phyloP scores from a whole-genome alignment of 2,797 vertebrate species.

The Erpetoichthys calabaricus region DNA sequence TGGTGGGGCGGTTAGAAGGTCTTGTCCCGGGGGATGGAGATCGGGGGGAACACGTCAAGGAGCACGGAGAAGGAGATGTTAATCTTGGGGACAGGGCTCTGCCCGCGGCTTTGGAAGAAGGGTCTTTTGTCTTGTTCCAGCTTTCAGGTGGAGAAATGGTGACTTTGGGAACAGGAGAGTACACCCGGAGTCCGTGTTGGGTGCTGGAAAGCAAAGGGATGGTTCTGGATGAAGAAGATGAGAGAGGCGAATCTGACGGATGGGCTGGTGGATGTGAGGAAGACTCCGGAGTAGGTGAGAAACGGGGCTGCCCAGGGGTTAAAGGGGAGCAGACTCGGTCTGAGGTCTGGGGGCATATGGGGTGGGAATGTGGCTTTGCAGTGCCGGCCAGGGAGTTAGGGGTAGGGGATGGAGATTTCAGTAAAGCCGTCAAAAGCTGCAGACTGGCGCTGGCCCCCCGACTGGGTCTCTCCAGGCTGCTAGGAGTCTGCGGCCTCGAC shows the following conservation, averaged over 20 bases:
- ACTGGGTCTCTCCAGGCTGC: conserved; percentile 18
- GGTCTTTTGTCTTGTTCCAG: background rate
- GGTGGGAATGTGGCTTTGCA: conserved; percentile 4
- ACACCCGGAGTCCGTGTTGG: conserved; percentile 12
- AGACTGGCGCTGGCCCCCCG: conserved; percentile 10
- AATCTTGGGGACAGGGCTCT: conserved; percentile 23
- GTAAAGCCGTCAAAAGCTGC: conserved; percentile 9
- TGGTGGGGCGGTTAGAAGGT: conserved; percentile 19
- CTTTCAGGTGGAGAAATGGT: conserved; percentile 9
- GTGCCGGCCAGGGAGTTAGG: conserved; percentile 8
- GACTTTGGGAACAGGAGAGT: conserved; percentile 7
- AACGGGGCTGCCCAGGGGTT: conserved; percentile 1
- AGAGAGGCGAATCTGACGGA: conserved; percentile 18
- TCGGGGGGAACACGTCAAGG: conserved; percentile 31
- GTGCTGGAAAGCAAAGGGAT: conserved; percentile 21
- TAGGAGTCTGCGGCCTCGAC: conserved; percentile 26
- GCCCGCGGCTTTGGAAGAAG: too few species aligned
- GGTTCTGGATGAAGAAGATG: conserved; percentile 32
- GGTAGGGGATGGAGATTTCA: conserved; percentile 16
- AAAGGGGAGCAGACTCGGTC: conserved; percentile 10
- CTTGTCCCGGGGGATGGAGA: conserved; percentile 17
- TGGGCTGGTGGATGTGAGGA: conserved; percentile 7
- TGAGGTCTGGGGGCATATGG: conserved; percentile 12
- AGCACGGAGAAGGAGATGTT: conserved; percentile 37
- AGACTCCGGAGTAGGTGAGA: background rate